Conservation (phyloP, 2,113 vertebrate species). For the Turnix velox region DNA sequence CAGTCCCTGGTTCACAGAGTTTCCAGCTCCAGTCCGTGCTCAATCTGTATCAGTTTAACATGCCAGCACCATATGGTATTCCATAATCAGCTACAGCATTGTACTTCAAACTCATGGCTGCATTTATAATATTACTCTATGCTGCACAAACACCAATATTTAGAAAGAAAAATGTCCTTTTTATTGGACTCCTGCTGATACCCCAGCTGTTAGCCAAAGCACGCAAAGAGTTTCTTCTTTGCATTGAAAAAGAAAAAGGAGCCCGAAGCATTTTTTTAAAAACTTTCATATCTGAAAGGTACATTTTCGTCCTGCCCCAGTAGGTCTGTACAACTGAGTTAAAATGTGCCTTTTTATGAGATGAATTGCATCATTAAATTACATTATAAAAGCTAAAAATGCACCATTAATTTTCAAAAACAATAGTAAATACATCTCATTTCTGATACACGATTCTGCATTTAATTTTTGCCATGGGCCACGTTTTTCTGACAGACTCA, state of each 20-base stretch:
- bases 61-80: constrained; percentile 50
- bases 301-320: constrained; percentile 84
- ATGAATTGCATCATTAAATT: constrained; percentile 99
- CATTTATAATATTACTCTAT: constrained; percentile 42
- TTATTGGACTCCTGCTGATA: constrained; percentile 64
- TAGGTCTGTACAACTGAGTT: constrained; percentile 85
- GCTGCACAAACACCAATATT: constrained; percentile 51
- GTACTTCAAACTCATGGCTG: constrained; percentile 60
- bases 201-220: constrained; percentile 50
- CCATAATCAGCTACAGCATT: constrained; percentile 54
- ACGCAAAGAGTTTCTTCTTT: constrained; percentile 25
- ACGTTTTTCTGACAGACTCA: constrained; percentile 78
- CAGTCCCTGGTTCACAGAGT: background rate
- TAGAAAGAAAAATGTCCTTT: constrained; percentile 65
- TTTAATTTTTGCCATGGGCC: constrained; percentile 89
- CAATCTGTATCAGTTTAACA: constrained; percentile 51
- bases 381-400: constrained; percentile 99
- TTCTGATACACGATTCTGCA: constrained; percentile 86
- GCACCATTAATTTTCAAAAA: constrained; percentile 99
- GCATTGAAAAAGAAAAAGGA: background rate
- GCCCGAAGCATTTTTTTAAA: constrained; percentile 54
- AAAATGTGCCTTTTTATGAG: constrained; percentile 90
- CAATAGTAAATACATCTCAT: constrained; percentile 94
- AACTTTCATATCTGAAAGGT: constrained; percentile 72
- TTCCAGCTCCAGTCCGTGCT: constrained; percentile 11